These are phyloP conservation scores for Xiphophorus hellerii DNA, from an alignment of 2,113 vertebrate species.

Conservation along the genomic window DNA sequence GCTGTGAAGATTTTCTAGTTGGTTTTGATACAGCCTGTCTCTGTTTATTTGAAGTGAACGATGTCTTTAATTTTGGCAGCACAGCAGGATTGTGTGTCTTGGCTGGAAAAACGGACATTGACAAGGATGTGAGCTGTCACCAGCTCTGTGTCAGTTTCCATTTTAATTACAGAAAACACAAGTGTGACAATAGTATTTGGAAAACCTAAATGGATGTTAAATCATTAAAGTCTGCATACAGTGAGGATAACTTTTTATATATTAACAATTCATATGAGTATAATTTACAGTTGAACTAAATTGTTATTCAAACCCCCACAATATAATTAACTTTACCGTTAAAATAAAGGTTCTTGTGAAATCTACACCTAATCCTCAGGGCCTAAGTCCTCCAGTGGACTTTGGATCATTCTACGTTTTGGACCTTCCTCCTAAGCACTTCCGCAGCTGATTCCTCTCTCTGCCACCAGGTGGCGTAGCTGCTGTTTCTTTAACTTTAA, in stretches of 20 bases:
- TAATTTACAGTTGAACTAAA: background rate
- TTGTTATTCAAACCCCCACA: background rate
- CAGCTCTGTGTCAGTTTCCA: background rate
- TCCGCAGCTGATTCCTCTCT: too few species aligned
- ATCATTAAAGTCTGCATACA: background rate
- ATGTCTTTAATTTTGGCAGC: background rate
- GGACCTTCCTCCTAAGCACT: too few species aligned
- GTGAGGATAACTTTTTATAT: background rate
- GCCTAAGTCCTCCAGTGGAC: too few species aligned
- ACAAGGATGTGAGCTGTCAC: background rate
- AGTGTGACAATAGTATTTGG: background rate
- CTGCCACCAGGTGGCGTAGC: too few species aligned
- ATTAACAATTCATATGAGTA: background rate
- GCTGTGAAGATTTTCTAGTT: background rate
- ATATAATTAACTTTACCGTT: too few species aligned
- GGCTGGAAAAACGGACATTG: too few species aligned
- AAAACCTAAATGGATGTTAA: background rate
- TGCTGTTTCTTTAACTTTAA: too few species aligned
- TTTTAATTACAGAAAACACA: too few species aligned
- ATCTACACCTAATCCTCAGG: too few species aligned
- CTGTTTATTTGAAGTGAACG: background rate
- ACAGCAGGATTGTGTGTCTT: too few species aligned
- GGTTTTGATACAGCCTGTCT: background rate
- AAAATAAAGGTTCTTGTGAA: too few species aligned
- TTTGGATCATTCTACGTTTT: too few species aligned